Conservation (phyloP, 2,888 invertebrate species). For the Drosophila formosana region DNA sequence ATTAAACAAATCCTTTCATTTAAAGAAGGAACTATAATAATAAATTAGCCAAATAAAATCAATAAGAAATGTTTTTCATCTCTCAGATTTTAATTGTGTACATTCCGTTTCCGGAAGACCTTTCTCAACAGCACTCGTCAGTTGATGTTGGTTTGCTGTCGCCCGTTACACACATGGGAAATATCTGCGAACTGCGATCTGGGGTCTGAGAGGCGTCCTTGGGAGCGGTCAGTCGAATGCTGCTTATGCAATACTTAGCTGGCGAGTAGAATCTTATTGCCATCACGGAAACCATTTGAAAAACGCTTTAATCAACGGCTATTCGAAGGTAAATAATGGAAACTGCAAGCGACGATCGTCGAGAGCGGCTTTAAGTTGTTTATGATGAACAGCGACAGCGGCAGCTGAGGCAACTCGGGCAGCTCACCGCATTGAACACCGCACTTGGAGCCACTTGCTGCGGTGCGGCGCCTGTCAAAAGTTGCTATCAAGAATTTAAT, state of each 20-base stretch:
- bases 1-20: not conserved
- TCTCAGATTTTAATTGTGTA: not conserved
- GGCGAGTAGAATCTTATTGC: conserved; percentile 33
- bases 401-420: conserved; percentile 9
- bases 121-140: not conserved
- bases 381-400: conserved; percentile 56
- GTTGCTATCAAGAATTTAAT: conserved; percentile 43
- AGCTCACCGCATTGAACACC: not conserved
- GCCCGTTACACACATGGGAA: conserved; percentile 5
- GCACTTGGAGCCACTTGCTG: conserved; percentile 30
- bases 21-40: not conserved
- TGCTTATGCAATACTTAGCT: conserved; percentile 48
- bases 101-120: not conserved
- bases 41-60: too few species aligned
- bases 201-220: conserved; percentile 39
- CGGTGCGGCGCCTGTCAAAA: conserved; percentile 67
- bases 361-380: conserved; percentile 38
- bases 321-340: conserved; percentile 59
- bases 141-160: conserved; percentile 15
- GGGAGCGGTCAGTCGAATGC: conserved; percentile 34
- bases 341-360: conserved; percentile 55
- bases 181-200: conserved; percentile 3
- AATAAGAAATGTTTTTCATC: too few species aligned
- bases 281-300: conserved; percentile 68
- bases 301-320: conserved; percentile 59